Conservation (phyloP, 2,888 invertebrate genomes). For the Drosophila quinaria region DNA sequence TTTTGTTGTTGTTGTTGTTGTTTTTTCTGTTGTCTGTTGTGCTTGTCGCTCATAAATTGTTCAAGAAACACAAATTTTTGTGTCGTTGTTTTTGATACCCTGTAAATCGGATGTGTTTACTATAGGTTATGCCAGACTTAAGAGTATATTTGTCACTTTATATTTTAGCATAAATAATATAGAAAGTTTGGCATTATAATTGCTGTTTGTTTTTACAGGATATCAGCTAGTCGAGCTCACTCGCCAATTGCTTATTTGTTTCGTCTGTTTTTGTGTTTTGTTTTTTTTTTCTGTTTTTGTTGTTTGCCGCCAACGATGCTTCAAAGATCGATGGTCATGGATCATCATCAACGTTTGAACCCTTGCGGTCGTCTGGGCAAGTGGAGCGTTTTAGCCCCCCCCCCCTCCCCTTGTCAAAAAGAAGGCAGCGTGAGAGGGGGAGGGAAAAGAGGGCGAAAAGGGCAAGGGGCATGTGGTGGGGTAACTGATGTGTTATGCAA, state of each 20-base stretch:
- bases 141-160: background rate
- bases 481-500: constrained; percentile 9
- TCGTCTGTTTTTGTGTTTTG: background rate
- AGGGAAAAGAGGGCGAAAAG: background rate
- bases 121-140: background rate
- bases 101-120: background rate
- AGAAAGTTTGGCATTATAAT: background rate
- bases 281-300: constrained; percentile 42
- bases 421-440: too few species aligned
- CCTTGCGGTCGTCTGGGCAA: constrained; percentile 44
- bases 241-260: background rate
- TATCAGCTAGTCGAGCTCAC: background rate
- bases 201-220: background rate
- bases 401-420: background rate
- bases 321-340: constrained; percentile 55
- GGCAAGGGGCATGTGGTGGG: background rate
- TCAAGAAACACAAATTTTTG: constrained; percentile 34
- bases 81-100: constrained; percentile 11
- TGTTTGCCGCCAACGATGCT: constrained; percentile 58
- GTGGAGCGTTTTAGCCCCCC: background rate
- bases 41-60: constrained; percentile 53
- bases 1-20: constrained; percentile 2
- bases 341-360: constrained; percentile 50
- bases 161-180: background rate
- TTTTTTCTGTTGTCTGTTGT: constrained; percentile 9